These are phyloP conservation scores for Spheniscus humboldti DNA, from an alignment of 2,797 vertebrate genomes.

Conservation along the genomic window DNA sequence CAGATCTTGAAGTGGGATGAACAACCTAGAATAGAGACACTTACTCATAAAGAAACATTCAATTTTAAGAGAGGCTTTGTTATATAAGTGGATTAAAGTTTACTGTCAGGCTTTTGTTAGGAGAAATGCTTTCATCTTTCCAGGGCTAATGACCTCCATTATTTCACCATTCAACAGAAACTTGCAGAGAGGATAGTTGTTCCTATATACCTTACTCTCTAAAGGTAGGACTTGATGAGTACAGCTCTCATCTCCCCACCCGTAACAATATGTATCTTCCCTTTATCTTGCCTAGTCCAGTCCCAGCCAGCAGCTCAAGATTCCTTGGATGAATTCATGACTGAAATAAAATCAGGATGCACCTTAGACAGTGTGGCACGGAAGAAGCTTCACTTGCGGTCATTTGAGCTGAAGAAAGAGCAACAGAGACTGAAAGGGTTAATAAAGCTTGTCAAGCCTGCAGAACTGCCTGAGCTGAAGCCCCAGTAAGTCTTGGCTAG, in stretches of 20 bases:
- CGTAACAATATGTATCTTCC: not conserved
- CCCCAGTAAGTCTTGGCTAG: conserved; percentile 73
- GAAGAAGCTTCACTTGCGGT: conserved; percentile 88
- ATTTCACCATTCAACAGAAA: not conserved
- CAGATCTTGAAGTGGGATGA: not conserved
- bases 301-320: conserved; percentile 82
- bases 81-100: not conserved
- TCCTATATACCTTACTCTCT: not conserved
- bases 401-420: conserved; percentile 87
- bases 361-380: conserved; percentile 86
- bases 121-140: not conserved
- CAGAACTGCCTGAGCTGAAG: conserved; percentile 87
- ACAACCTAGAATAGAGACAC: not conserved
- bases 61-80: not conserved
- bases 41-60: not conserved
- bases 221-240: not conserved
- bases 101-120: not conserved
- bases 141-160: not conserved
- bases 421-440: conserved; percentile 85
- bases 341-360: conserved; percentile 80
- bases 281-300: conserved; percentile 62
- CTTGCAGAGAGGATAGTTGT: not conserved
- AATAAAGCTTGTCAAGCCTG: conserved; percentile 89
- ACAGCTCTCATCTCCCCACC: not conserved
- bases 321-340: conserved; percentile 95